phyloP scores from a whole-genome alignment of 2,797 vertebrate genomes.

The Microctenopoma stevenorrisi region DNA sequence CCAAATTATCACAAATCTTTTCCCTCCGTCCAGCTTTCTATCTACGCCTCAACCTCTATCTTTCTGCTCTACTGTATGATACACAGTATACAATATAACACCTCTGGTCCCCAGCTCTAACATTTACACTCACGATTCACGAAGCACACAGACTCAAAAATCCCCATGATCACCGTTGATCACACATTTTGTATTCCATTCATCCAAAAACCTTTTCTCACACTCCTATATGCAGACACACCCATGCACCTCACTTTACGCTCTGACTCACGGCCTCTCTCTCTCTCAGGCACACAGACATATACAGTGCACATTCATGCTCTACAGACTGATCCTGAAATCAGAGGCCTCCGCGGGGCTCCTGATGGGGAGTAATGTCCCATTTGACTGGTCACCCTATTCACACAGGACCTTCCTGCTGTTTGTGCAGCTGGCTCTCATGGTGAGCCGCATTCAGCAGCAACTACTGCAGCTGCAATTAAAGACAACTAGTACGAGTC shows the following conservation, averaged over 20 bases:
- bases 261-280: neutral
- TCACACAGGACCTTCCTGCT: conserved; percentile 52
- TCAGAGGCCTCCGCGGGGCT: conserved; percentile 51
- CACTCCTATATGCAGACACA: conserved; percentile 1
- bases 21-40: conserved; percentile 29
- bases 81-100: conserved; percentile 25
- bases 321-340: conserved; percentile 52
- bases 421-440: conserved; percentile 37
- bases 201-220: conserved; percentile 18
- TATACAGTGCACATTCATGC: conserved; percentile 15
- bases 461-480: conserved; percentile 35
- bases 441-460: conserved; percentile 40
- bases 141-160: conserved; percentile 29
- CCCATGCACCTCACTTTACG: neutral
- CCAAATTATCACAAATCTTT: conserved; percentile 50
- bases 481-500: conserved; percentile 17
- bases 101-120: conserved; percentile 42
- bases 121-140: conserved; percentile 58
- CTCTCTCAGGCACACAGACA: conserved; percentile 4
- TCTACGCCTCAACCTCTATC: conserved; percentile 15
- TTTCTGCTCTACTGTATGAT: conserved; percentile 37
- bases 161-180: conserved; percentile 20
- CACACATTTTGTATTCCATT: conserved; percentile 35
- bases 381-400: conserved; percentile 63
- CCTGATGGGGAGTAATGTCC: conserved; percentile 51